Evolutionary conservation across 1,140 invertebrate species (phyloP), one percentile per base, ranked within the genome.

Genomic region (Bombus waltoni): DNA sequence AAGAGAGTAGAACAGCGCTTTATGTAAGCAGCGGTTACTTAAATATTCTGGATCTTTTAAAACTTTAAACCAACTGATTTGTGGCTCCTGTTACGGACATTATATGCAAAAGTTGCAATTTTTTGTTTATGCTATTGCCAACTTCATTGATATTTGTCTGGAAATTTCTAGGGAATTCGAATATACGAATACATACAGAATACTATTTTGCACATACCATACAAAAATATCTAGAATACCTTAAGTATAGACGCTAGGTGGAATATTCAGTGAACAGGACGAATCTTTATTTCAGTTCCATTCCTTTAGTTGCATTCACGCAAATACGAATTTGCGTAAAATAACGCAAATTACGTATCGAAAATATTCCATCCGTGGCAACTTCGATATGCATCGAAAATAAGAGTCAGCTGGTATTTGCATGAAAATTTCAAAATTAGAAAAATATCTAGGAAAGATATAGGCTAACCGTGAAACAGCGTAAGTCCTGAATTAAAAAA

Each of bases 311-410:
- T 0, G 47, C 18, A 53, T 53, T 53, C 18, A 18, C 8, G 8
- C 47, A 62, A 62, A 62, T 62, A 11, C 22, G 47, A 44, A 35
- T 57, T 35, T 75, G 28, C 59, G 22, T 25, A 57, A 72, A 11
- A 6, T 38, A 57, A 75, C 53, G 32, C 11, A 57, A 57, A 75
- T 75, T 75, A 57, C 47, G 11, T 25, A 47, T 57, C 6, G 22
- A 15, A 38, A 75, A 72, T 42, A 18, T 35, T 57, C 18, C 47
- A 28, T 13, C 13, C 35, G 11, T 57, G 3, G 22, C 32, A 35
- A 75, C 3, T 22, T 57, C 32, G 57, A 57, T 75, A 75, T 75
- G 73, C 47, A 75, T 38, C 15, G 73, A 75, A 75, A 75, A 47
- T 75, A 75, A 35, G 47, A 35, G 13, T 57, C 73, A n/a, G 6